These are phyloP conservation scores for Varecia variegata DNA, from an alignment of 2,797 vertebrate species.

Conservation along the genomic window DNA sequence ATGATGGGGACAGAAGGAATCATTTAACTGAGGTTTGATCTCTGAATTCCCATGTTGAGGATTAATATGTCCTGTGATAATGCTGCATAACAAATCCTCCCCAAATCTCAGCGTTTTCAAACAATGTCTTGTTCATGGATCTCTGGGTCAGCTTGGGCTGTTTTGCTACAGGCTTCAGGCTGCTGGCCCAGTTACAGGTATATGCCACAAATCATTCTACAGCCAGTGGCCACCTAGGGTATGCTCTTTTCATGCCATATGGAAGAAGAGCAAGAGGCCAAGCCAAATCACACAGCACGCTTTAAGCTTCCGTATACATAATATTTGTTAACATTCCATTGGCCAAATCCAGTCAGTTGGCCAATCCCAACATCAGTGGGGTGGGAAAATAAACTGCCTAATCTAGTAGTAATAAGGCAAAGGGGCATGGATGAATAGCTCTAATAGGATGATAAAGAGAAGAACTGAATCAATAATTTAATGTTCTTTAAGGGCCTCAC, in stretches of 20 bases:
- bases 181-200: background rate
- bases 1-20: background rate
- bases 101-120: background rate
- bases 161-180: background rate
- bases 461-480: background rate
- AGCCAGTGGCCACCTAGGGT: too few relatives aligned
- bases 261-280: background rate
- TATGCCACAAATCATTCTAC: background rate
- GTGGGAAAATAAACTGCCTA: background rate
- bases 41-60: background rate
- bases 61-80: background rate
- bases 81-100: background rate
- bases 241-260: background rate
- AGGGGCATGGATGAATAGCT: background rate
- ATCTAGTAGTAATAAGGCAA: background rate
- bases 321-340: background rate
- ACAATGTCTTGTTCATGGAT: background rate
- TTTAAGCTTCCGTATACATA: background rate
- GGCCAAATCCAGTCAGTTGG: background rate
- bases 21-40: background rate
- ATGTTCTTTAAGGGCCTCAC: background rate
- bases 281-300: background rate
- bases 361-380: background rate
- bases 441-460: background rate
- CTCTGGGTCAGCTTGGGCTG: background rate